Evolutionary conservation across 2,888 invertebrate genomes (phyloP).

Genomic region (Cerceris ruficornis): DNA sequence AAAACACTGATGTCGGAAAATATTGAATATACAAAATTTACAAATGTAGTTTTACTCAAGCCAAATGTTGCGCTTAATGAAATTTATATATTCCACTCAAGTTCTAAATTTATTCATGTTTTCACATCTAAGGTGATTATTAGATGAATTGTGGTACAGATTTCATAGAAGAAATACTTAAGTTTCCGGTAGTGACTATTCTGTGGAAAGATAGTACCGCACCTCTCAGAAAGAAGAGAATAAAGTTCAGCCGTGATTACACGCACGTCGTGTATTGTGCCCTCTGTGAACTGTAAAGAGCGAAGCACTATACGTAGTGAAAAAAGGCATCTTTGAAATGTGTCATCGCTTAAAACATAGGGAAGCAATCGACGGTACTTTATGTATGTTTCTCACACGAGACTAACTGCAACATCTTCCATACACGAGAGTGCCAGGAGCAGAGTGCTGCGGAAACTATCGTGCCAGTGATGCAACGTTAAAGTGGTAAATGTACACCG

Average conservation of each 20-base stretch:
- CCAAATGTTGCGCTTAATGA: no score
- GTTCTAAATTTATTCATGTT: no score
- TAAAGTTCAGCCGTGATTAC: background rate
- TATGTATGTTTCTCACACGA: slow-evolving; percentile 21
- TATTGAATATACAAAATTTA: no score
- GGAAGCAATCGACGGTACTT: slow-evolving; percentile 43
- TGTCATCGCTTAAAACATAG: slow-evolving; percentile 32
- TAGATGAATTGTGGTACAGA: no score
- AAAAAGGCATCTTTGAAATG: slow-evolving; percentile 50
- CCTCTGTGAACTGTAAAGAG: slow-evolving; percentile 21
- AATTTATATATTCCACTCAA: no score
- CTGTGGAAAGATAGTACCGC: background rate
- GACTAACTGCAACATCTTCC: slow-evolving; percentile 44
- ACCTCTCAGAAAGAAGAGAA: slow-evolving; percentile 1
- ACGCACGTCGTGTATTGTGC: background rate
- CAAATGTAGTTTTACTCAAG: no score
- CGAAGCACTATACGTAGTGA: slow-evolving; percentile 7
- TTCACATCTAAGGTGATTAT: no score
- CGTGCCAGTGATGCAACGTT: slow-evolving; percentile 38
- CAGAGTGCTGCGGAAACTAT: slow-evolving; percentile 5
- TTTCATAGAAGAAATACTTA: no score
- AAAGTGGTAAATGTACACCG: slow-evolving; percentile 33
- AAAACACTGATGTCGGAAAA: no score
- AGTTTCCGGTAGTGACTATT: no score
- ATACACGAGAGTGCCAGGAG: slow-evolving; percentile 6